These are phyloP conservation scores for Drosophila simulans DNA, from an alignment of 1,140 invertebrate genomes.

Conservation along the genomic window DNA sequence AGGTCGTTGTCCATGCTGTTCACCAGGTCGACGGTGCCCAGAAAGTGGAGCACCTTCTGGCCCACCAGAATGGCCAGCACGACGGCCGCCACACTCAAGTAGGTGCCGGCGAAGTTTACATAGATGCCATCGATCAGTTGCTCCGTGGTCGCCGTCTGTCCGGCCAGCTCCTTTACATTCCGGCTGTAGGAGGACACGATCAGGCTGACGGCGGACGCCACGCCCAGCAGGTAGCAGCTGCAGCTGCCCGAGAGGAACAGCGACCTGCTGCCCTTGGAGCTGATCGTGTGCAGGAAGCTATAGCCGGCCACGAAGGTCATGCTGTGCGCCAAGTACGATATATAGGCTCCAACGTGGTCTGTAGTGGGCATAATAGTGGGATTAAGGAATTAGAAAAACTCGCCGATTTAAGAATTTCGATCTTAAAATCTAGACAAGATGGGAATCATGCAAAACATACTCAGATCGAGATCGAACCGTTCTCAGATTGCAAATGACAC, in stretches of 20 bases:
- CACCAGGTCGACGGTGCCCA: slow-evolving; percentile 67
- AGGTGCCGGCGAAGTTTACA: slow-evolving; percentile 73
- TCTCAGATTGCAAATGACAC: too few species aligned
- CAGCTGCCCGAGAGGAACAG: slow-evolving; percentile 67
- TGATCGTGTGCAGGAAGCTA: slow-evolving; percentile 72
- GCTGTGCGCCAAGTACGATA: slow-evolving; percentile 77
- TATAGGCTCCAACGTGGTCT: slow-evolving; percentile 77
- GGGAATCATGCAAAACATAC: too few species aligned
- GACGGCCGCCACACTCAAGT: slow-evolving; percentile 60
- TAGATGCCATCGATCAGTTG: slow-evolving; percentile 73
- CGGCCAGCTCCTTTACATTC: slow-evolving; percentile 44
- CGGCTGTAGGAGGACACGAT: slow-evolving; percentile 64
- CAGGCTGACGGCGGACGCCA: slow-evolving; percentile 70
- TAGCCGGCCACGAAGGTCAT: slow-evolving; percentile 75
- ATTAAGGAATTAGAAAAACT: background rate
- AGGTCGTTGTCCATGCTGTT: slow-evolving; percentile 79
- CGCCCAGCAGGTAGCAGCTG: slow-evolving; percentile 72
- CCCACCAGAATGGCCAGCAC: slow-evolving; percentile 67
- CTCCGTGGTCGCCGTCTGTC: slow-evolving; percentile 42
- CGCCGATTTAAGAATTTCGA: too few species aligned
- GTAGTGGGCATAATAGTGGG: background rate
- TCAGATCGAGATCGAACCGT: too few species aligned
- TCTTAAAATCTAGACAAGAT: too few species aligned
- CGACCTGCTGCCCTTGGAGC: slow-evolving; percentile 58
- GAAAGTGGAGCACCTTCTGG: slow-evolving; percentile 67